These are phyloP conservation scores for Cynaeus angustus DNA, from an alignment of 2,888 invertebrate species.

Conservation along the genomic window DNA sequence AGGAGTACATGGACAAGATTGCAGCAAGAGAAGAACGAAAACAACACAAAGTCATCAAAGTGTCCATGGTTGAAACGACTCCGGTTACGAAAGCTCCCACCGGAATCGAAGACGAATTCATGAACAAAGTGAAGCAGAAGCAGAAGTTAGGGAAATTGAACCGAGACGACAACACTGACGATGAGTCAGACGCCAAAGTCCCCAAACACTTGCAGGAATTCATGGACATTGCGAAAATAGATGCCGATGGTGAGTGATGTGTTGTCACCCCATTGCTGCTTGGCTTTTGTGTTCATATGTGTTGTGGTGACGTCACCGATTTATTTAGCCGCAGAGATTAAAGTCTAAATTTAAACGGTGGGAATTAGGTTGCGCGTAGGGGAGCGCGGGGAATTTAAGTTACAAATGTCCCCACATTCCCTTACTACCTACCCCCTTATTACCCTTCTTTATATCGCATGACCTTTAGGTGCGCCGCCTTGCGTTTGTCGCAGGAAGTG, in stretches of 20 bases:
- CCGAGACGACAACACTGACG: conserved; percentile 59
- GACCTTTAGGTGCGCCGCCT: conserved; percentile 6
- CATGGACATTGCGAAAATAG: conserved; percentile 72
- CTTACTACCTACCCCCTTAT: background rate
- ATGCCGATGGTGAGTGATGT: conserved; percentile 72
- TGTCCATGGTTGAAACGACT: conserved; percentile 73
- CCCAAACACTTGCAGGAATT: conserved; percentile 88
- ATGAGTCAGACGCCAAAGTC: conserved; percentile 70
- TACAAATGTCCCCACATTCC: background rate
- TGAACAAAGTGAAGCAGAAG: conserved; percentile 82
- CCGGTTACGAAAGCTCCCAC: conserved; percentile 70
- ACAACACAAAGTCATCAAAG: conserved; percentile 86
- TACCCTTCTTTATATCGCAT: background rate
- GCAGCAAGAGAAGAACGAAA: conserved; percentile 85
- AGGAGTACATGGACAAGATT: conserved; percentile 87
- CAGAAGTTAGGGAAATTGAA: conserved; percentile 74
- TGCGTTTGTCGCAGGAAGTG: conserved; percentile 54
- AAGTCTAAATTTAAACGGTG: conserved; percentile 23
- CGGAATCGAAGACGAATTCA: conserved; percentile 84
- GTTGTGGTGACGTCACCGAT: conserved; percentile 26
- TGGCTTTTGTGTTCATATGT: conserved; percentile 9
- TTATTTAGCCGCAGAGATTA: background rate
- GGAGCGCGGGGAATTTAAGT: background rate
- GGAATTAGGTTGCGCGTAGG: conserved; percentile 3
- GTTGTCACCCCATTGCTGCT: conserved; percentile 34